Evolutionary conservation across 1,140 invertebrate genomes (phyloP), one percentile per base, ranked within the genome.

Genomic region (Hylaeus volcanicus): DNA sequence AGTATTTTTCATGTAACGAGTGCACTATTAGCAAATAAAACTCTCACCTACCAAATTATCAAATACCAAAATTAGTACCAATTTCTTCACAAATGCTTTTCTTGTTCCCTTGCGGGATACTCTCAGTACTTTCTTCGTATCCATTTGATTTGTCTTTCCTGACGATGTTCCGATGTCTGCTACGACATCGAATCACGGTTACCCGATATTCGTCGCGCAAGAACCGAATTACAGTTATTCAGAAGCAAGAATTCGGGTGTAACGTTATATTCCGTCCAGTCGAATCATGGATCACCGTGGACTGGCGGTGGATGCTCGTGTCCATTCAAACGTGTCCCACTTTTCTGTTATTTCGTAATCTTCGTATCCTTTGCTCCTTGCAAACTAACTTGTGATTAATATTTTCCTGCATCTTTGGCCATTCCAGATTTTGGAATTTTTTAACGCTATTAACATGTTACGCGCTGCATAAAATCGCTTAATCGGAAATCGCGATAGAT

Each of bases 161-260:
- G 37, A 53, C 3, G 45, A 37, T 51, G n/a, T 56, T 70, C 8
- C 39, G n/a, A n/a, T 55, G 8, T 12, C 45, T n/a, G 48, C 5
- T 61, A 9, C 37, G 58, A 75, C 64, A 12, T 58, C 66, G n/a
- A 43, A 43, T 11, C 45, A 55, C 55, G 45, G 26, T 60, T 26
- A 73, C 45, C 55, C 48, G 73, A 81, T 74, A 70, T 60, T 26
- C 63, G 51, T 65, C 53, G 15, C 15, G 43, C 69, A 61, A 68
- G 60, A 37, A 66, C 66, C 48, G 73, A 69, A 11, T 79, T 86
- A 87, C 85, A 87, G 85, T 87, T 87, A 87, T 73, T 65, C 77
- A 60, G 61, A 74, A 75, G 61, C 60, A 83, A 72, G 86, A 87
- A 87, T 87, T 87, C 79, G 84, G 77, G 41, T 78, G 77, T 87